phyloP scores from a whole-genome alignment of 2,797 vertebrate species.

The Heterohyrax brucei region DNA sequence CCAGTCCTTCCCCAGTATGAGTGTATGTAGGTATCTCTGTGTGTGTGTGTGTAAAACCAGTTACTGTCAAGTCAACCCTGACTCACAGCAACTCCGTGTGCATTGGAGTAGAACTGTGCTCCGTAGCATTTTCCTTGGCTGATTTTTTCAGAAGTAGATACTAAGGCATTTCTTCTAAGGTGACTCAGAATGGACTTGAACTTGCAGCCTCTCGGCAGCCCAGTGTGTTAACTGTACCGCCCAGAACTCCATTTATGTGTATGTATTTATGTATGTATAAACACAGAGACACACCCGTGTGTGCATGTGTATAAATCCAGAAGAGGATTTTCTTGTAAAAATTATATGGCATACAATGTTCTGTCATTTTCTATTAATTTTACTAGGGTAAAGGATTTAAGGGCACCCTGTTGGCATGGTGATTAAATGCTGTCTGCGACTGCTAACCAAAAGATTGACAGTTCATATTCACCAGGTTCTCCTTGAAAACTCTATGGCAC shows the following conservation, averaged over 20 bases:
- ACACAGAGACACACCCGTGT: neutral
- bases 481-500: no score
- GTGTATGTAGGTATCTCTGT: no score
- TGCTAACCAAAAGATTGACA: no score
- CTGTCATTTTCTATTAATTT: constrained; percentile 70
- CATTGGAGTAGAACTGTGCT: neutral
- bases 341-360: neutral
- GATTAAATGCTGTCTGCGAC: no score
- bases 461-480: no score
- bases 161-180: neutral
- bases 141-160: neutral
- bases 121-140: neutral
- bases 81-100: neutral
- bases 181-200: neutral
- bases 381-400: neutral
- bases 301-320: neutral
- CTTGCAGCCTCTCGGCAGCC: neutral
- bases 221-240: neutral
- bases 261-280: no score
- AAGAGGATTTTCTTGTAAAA: constrained; percentile 30
- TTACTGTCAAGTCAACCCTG: neutral
- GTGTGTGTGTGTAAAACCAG: neutral
- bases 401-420: no score
- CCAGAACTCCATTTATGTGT: neutral
- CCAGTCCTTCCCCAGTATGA: neutral